A percentile compares a stretch with the other conserved stretches of the same genome.
Evolutionary conservation across 2,113 vertebrate species (phyloP).

Genomic region (Oreocharis arfaki): DNA sequence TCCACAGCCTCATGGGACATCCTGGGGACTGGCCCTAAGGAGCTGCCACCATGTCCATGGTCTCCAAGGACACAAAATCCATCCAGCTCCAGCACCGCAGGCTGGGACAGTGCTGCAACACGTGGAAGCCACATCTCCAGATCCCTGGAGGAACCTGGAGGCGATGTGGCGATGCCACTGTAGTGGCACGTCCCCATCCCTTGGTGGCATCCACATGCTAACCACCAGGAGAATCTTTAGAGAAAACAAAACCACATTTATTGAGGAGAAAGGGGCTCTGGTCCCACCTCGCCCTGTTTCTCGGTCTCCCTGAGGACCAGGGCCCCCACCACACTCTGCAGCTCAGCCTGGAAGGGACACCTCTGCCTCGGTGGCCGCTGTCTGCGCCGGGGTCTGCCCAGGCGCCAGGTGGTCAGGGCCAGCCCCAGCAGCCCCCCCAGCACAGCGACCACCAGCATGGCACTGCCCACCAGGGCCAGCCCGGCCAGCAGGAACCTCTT

Average conservation of each 20-base stretch:
- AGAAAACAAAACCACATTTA: background rate
- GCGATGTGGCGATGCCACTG: background rate
- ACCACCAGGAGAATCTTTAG: background rate
- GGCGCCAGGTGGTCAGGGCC: background rate
- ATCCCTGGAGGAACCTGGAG: background rate
- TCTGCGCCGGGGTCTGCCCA: fast-evolving
- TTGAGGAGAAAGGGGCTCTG: background rate
- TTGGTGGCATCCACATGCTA: fast-evolving
- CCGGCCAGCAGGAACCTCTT: background rate
- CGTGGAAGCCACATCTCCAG: background rate
- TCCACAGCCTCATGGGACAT: background rate
- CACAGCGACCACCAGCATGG: fast-evolving
- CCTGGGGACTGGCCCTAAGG: background rate
- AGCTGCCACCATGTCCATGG: background rate
- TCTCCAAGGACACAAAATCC: background rate
- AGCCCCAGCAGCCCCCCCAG: background rate
- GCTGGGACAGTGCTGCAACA: fast-evolving
- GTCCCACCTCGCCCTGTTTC: background rate
- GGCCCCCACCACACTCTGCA: background rate
- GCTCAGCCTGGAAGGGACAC: background rate
- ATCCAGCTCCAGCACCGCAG: background rate
- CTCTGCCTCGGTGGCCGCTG: background rate
- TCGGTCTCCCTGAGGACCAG: background rate
- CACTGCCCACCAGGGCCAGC: background rate
- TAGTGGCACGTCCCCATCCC: background rate